phyloP scores from a whole-genome alignment of 2,888 invertebrate genomes.

The Volucella inflata region DNA sequence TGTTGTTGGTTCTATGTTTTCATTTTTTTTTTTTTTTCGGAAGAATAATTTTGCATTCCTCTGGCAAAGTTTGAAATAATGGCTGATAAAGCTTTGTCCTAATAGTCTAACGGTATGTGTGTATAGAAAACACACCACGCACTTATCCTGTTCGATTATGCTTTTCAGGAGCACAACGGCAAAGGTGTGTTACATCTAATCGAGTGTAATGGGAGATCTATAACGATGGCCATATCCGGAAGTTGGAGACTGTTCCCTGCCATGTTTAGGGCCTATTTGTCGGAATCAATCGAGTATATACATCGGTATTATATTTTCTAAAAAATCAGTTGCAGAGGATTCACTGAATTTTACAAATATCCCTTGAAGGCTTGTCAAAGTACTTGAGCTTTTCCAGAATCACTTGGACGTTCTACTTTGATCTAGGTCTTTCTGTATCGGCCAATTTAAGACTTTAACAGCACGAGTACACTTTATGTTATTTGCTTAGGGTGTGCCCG shows the following conservation, averaged over 20 bases:
- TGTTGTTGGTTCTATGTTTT: neutral
- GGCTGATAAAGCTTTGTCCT: constrained; percentile 70
- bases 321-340: no score
- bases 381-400: no score
- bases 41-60: constrained; percentile 9
- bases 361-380: no score
- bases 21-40: neutral
- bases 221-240: neutral
- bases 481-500: no score
- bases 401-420: no score
- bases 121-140: constrained; percentile 69
- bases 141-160: constrained; percentile 44
- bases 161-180: neutral
- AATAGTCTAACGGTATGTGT: constrained; percentile 19
- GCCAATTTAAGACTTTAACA: no score
- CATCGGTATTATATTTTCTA: no score
- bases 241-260: neutral
- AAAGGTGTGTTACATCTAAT: neutral
- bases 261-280: no score
- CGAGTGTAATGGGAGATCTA: constrained; percentile 6
- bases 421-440: no score
- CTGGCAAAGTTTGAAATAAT: constrained; percentile 71
- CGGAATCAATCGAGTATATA: no score
- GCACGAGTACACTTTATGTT: no score
- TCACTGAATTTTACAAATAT: no score